Evolutionary conservation across 2,888 invertebrate species (phyloP), one percentile per base, ranked within the genome.

Genomic region (Melanargia galathea): DNA sequence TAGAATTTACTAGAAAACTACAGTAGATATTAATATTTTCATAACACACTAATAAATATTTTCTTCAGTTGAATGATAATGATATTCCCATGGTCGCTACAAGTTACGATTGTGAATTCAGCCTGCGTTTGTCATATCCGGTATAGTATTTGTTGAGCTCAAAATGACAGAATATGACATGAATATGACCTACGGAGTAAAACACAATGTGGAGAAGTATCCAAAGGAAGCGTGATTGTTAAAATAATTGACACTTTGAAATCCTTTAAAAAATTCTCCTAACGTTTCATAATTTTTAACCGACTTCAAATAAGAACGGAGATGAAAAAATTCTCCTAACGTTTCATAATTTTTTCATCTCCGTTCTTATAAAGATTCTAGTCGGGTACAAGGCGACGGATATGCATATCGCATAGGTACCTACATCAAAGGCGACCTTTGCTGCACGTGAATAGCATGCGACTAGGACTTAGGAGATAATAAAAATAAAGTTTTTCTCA

Each of bases 351-450:
- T 35, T 52, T 52, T 52, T 20, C 35, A 33, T 52, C 30, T 33
- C 13, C 1, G 8, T 51, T 13, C 18, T n/a, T 11, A 20, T 52
- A 81, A 78, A 74, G 73, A 88, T 88, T 87, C 86, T 73, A 71
- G 64, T 70, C 75, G 77, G 74, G 86, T 79, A 73, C 64, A 73
- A 59, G 66, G 61, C 71, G 70, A 78, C 82, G 84, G 84, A 86
- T 83, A 82, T 79, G 73, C 72, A 75, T 52, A 13, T 20, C 35
- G 52, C 18, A 35, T 35, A n/a, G n/a, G n/a, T n/a, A 20, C 10
- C 49, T 73, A 65, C 73, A 73, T 73, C 74, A 75, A 74, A 71
- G 73, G 60, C 72, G 81, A 77, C 86, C 87, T 86, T 85, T 80
- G 74, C 69, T 75, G 81, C 77, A 79, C 86, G 18, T 35, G 52